Conservation (phyloP, 2,888 invertebrate species). For the Melipona bicolor region DNA sequence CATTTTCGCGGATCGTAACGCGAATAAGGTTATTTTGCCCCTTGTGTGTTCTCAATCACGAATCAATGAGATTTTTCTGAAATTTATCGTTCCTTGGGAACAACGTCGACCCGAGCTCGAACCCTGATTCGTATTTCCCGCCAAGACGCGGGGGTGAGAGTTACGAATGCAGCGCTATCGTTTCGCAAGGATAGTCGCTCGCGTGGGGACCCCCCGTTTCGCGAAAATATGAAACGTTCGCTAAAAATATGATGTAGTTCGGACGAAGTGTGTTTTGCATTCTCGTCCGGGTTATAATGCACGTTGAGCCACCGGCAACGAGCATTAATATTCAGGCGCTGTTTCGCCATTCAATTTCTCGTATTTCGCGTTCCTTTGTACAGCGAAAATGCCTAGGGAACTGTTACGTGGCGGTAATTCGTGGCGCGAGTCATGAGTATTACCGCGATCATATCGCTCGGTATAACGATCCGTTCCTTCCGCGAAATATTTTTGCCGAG, state of each 20-base stretch:
- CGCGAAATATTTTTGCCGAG: not conserved
- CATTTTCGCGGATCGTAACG: not conserved
- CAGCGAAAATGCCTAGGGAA: constrained; percentile 45
- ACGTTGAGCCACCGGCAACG: constrained; percentile 33
- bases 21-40: constrained; percentile 4
- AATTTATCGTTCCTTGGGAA: not conserved
- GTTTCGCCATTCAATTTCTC: constrained; percentile 61
- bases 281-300: constrained; percentile 35
- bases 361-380: constrained; percentile 45
- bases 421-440: constrained; percentile 43
- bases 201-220: not conserved
- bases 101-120: not conserved
- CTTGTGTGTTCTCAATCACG: not conserved
- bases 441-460: constrained; percentile 30
- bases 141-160: not conserved
- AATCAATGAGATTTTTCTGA: constrained; percentile 20
- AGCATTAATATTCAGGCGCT: constrained; percentile 54
- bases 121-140: not conserved
- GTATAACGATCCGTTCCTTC: not conserved
- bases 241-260: constrained; percentile 11
- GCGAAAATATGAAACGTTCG: not conserved
- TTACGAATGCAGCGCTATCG: not conserved
- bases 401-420: constrained; percentile 53
- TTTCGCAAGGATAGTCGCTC: constrained; percentile 3
- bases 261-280: constrained; percentile 16